A percentile compares a stretch with the other conserved stretches of the same genome.
Evolutionary conservation across 2,888 invertebrate genomes (phyloP).

Genomic region (Bimastos eiseni): DNA sequence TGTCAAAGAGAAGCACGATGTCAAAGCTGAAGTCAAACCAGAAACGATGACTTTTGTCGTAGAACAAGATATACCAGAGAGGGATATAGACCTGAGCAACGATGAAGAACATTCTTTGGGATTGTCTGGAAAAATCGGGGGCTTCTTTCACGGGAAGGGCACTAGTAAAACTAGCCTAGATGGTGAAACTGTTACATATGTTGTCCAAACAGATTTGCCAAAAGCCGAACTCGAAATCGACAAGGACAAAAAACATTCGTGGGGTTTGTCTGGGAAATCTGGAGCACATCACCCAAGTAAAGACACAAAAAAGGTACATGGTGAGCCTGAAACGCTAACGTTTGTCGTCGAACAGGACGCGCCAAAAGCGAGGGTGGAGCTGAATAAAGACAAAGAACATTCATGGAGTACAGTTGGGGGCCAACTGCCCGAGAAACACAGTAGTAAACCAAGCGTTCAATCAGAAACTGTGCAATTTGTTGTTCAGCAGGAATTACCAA

Average conservation of each 20-base stretch:
- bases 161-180: not conserved
- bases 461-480: not conserved
- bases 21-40: not conserved
- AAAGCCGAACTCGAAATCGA: not conserved
- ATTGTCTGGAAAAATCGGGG: not conserved
- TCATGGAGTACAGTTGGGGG: not conserved
- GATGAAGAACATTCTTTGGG: not conserved
- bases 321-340: not conserved
- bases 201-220: not conserved
- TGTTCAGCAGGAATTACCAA: not conserved
- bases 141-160: not conserved
- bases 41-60: conserved; percentile 25
- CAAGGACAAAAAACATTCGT: not conserved
- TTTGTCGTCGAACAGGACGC: not conserved
- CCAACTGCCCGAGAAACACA: not conserved
- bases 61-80: not conserved
- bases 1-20: not conserved
- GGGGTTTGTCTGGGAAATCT: not conserved
- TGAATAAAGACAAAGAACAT: not conserved
- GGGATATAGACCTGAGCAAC: not conserved
- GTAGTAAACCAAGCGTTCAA: not conserved
- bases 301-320: not conserved
- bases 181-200: not conserved
- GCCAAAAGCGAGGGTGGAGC: not conserved
- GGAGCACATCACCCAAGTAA: not conserved